A percentile compares a stretch with the other conserved stretches of the same genome.
Conservation (phyloP, 2,797 vertebrate species). For the Antrozous pallidus region DNA sequence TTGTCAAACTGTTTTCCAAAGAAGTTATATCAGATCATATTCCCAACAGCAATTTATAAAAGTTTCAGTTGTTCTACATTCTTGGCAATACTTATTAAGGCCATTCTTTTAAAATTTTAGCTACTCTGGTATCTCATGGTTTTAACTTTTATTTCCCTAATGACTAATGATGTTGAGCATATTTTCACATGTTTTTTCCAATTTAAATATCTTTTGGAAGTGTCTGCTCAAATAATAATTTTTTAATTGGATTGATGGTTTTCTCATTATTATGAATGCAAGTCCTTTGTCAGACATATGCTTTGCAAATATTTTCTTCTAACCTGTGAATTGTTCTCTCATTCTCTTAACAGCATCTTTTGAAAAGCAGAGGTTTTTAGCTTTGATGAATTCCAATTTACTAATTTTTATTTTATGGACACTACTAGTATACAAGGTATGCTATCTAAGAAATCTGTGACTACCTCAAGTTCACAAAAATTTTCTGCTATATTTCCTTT, state of each 20-base stretch:
- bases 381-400: not conserved
- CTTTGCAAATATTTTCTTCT: not conserved
- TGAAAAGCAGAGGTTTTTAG: constrained; percentile 1
- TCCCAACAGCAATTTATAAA: not conserved
- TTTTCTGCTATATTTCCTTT: not conserved
- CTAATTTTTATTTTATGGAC: not conserved
- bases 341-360: not conserved
- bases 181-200: constrained; percentile 19
- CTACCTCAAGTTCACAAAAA: not conserved
- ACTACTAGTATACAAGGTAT: not conserved
- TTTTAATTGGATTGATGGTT: constrained; percentile 12
- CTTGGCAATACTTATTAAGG: not conserved
- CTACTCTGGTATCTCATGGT: not conserved
- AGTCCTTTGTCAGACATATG: not conserved
- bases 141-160: constrained; percentile 23
- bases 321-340: not conserved
- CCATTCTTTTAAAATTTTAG: not conserved
- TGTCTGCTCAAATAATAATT: constrained; percentile 24
- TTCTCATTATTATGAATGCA: constrained; percentile 23
- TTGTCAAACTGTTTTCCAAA: not conserved
- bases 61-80: not conserved
- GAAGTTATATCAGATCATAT: not conserved
- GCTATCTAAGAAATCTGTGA: not conserved
- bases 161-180: not conserved
- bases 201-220: not conserved